Percentiles rank a stretch among this genome's conserved stretches.
phyloP scores from a whole-genome alignment of 2,113 vertebrate species.

The Tapirus terrestris region DNA sequence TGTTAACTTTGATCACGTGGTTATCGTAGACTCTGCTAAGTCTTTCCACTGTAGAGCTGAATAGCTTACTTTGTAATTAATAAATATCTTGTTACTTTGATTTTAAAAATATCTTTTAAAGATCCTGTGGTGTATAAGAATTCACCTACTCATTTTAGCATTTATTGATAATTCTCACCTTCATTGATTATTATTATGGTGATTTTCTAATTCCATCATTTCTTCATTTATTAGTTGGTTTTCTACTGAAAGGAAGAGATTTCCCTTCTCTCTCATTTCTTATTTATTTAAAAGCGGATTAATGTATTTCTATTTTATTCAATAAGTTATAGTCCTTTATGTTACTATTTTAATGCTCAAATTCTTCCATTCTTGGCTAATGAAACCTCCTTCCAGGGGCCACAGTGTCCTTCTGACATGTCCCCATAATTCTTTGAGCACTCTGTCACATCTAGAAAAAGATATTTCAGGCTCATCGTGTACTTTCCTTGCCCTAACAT shows the following conservation, averaged over 20 bases:
- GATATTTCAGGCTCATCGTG: background rate
- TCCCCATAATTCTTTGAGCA: background rate
- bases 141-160: background rate
- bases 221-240: background rate
- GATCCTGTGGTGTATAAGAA: background rate
- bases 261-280: background rate
- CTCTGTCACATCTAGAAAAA: background rate
- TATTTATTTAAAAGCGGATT: background rate
- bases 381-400: background rate
- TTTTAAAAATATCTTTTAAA: background rate
- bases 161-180: background rate
- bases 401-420: background rate
- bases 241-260: background rate
- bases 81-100: background rate
- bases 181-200: background rate
- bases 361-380: background rate
- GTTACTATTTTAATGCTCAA: background rate
- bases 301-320: background rate
- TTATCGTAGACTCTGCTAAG: background rate
- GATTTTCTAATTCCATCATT: background rate
- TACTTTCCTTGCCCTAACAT: background rate
- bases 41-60: background rate
- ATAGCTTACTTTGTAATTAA: conserved; percentile 19
- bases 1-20: conserved; percentile 12
- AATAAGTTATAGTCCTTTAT: background rate